Base-by-base conservation (phyloP, 2,113 vertebrate species). In the Orcinus orca region DNA sequence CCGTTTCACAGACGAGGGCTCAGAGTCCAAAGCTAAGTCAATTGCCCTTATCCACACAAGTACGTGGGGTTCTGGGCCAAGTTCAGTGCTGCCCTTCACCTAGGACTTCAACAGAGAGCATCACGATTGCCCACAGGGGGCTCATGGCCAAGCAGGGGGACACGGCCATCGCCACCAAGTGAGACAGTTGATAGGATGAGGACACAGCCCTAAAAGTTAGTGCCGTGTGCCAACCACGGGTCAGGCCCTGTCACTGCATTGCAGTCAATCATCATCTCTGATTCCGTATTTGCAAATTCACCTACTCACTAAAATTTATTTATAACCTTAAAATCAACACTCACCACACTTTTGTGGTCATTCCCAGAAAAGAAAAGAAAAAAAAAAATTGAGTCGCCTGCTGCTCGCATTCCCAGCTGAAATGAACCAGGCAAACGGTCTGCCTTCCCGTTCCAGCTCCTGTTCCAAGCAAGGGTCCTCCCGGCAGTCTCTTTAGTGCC, bases 351-450 rank as follows among this genome's bases (percentile, higher is more conserved):
- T 41, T 5, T 11, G 60, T 1, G 1, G 44, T 9, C 36, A 6
- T 26, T 81, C 23, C 2, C 7, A 2, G 44, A 82, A n/a, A 41
- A 18, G 18, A 1, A 58, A 58, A 25, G 1, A 50, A 87, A 18
- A n/a, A 17, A 12, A 2, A 38, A 65, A 18, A 6, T 0, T 0
- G 33, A 41, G 38, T 3, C 3, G 17, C 58, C 17, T 0, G 1
- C 8, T 11, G 25, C 9, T 0, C 33, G 0, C 5, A 5, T 44
- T 23, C 60, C 60, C 31, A 23, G 74, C 58, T 23, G 38, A 47
- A 13, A 33, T 1, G 5, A 7, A 11, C 9, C 3, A 3, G 63
- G 20, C n/a, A 4, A 1, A 17, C 3, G n/a, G 44, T 4, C 77
- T 3, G 15, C 38, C 93, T 21, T 26, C 65, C 6, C 0, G 20